Evolutionary conservation across 35 echinoderm and acorn worm genomes (phyloP), one percentile per base, ranked within the genome.

Genomic region (Diadema setosum): DNA sequence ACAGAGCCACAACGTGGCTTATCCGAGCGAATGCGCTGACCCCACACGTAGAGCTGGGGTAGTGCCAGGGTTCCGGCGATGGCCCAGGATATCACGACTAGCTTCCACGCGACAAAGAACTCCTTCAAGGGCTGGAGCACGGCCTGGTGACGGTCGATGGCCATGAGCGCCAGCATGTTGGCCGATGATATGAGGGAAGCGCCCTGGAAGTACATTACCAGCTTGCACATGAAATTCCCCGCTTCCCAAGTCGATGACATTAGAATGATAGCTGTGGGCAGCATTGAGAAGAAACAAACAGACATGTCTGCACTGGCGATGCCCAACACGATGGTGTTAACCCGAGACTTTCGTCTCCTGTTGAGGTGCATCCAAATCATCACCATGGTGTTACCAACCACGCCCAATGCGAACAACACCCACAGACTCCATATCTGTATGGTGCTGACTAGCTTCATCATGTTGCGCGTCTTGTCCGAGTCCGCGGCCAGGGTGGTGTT

Each of bases 111-210:
- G 29, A 87, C 64, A 32, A 87, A 48, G 42, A 90, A 93, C 41
- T 93, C 87, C 52, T 93, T 97, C 8, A 97, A 84, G 6, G 95
- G 95, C 82, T 83, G 65, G 1, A 92, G 84, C 21, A 97, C 91
- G 1, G 95, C 91, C 25, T 97, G 95, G 56, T 93, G 91, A 33
- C 95, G 82, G 39, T 97, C 95, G 17, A 97, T 67, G 0, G 95
- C 95, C 83, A 97, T 90, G 2, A 93, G 58, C 25, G 89, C 83
- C 14, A 97, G 83, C 95, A 93, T 93, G 65, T 93, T 97, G 9
- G 90, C 87, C 2, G 91, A 90, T 1, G 86, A 75, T 48, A 97
- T 93, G 3, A 97, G 63, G 1, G 95, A 61, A 12, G 87, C 81
- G 67, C 91, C 87, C 52, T 86, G 87, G 2, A 89, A 49, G 45